Evolutionary conservation across 2,113 vertebrate genomes (phyloP), one percentile per base, ranked within the genome.

Genomic region (Hippocampus mohnikei): DNA sequence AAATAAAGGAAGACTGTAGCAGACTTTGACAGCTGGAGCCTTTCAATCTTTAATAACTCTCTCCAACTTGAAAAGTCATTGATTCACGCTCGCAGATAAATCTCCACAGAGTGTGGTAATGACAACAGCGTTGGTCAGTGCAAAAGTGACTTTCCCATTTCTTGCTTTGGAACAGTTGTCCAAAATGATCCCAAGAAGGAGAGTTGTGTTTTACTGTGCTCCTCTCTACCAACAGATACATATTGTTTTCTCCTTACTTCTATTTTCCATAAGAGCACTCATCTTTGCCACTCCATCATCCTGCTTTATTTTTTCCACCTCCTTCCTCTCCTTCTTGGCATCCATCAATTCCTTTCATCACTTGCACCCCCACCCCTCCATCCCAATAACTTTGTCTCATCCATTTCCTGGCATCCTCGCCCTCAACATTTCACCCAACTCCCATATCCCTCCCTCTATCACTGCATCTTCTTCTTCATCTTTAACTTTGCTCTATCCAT

Each of bases 371-470:
- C 77, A 69, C 73, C 69, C 33, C 77, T 81, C 79, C 29, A 66
- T 83, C 82, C 82, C 78, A 80, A 82, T 87, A 86, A 87, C 79
- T 86, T 85, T 77, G 84, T 84, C 85, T 81, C 84, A 83, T 87
- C 85, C 78, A 83, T 87, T 87, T 89, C 85, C 84, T 81, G 84
- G 82, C 81, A 84, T 86, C 78, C 84, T 82, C 70, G 69, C 71
- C 58, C 77, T 84, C 75, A 80, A 81, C 82, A 84, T 84, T 60
- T 80, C 70, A 75, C 70, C 80, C 82, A 78, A 81, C 83, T 81
- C 85, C 81, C 33, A 37, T 37, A 81, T 55, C 78, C 65, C 63
- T 83, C 77, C 73, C 61, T 69, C 65, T 8, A 65, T 76, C 70
- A 40, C 74, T 74, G 73, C 23, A 77, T 77, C 72, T 73, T 70